Evolutionary conservation across 2,797 vertebrate genomes (phyloP).

Genomic region (Pseudopleuronectes americanus): DNA sequence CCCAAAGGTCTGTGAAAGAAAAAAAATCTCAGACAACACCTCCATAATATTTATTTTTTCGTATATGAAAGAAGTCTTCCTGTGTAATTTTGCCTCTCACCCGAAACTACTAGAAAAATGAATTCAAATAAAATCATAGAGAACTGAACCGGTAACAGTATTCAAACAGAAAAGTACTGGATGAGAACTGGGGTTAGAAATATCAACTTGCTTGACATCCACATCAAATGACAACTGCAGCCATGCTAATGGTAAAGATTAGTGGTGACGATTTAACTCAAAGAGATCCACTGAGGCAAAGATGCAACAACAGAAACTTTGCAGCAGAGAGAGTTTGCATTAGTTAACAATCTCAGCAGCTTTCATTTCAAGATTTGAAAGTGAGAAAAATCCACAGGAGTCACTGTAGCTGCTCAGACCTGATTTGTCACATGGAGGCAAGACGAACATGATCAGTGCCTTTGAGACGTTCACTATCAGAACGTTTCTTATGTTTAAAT

Average conservation of each 20-base stretch:
- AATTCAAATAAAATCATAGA: constrained; percentile 78
- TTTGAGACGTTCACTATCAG: constrained; percentile 10
- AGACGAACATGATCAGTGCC: constrained; percentile 5
- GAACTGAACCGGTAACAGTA: constrained; percentile 73
- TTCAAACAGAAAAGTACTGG: constrained; percentile 89
- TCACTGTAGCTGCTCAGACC: constrained; percentile 45
- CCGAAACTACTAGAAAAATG: constrained; percentile 85
- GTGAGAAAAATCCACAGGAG: constrained; percentile 67
- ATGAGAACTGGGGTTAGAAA: constrained; percentile 96
- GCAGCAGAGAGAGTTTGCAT: constrained; percentile 85
- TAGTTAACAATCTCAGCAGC: constrained; percentile 86
- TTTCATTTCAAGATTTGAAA: constrained; percentile 59
- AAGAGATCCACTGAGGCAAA: constrained; percentile 73
- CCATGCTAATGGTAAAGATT: constrained; percentile 83
- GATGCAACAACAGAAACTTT: constrained; percentile 78
- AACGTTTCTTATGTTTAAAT: constrained; percentile 18
- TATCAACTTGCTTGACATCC: constrained; percentile 98
- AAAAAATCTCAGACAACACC: constrained; percentile 60
- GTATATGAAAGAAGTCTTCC: constrained; percentile 75
- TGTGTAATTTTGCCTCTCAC: constrained; percentile 95
- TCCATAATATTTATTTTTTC: constrained; percentile 87
- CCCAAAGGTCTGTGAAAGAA: constrained; percentile 64
- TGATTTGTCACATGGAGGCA: constrained; percentile 17
- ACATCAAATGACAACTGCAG: constrained; percentile 87
- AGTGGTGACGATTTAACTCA: constrained; percentile 76